These are phyloP conservation scores for Nasonia vitripennis DNA, from an alignment of 1,140 invertebrate species.

Conservation along the genomic window DNA sequence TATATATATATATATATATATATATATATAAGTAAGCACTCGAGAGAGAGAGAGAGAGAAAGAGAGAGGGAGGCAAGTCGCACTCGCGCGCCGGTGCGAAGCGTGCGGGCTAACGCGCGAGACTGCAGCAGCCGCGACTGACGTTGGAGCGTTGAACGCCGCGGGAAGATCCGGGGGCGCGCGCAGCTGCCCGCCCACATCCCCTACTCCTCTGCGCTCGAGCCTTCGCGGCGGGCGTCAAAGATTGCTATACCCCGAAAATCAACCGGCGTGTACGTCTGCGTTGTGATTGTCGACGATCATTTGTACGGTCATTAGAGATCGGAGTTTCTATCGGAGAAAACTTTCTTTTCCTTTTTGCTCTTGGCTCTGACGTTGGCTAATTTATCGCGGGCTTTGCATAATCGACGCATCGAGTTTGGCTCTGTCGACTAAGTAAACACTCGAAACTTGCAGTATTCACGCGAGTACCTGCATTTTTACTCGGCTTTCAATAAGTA, in stretches of 20 bases:
- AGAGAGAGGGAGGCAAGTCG: background rate
- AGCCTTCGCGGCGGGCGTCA: background rate
- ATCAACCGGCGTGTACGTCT: background rate
- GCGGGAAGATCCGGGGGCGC: background rate
- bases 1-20: too few species aligned
- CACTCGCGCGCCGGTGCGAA: background rate
- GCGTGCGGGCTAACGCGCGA: constrained; percentile 5
- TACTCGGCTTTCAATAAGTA: background rate
- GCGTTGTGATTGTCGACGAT: constrained; percentile 3
- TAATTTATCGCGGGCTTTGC: too few species aligned
- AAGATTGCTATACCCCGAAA: background rate
- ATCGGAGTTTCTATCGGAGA: background rate
- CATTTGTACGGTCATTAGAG: constrained; percentile 16
- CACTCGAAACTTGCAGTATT: too few species aligned
- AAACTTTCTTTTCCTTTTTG: background rate
- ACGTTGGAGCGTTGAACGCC: background rate
- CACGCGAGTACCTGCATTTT: too few species aligned
- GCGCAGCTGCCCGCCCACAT: background rate
- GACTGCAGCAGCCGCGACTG: constrained; percentile 5
- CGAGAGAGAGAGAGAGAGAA: background rate
- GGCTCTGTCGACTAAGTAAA: too few species aligned
- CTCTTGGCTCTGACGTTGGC: too few species aligned
- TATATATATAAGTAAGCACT: background rate
- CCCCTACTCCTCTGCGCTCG: background rate
- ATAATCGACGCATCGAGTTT: too few species aligned